Conservation (phyloP, 2,888 invertebrate species). For the Rotaria sp. region DNA sequence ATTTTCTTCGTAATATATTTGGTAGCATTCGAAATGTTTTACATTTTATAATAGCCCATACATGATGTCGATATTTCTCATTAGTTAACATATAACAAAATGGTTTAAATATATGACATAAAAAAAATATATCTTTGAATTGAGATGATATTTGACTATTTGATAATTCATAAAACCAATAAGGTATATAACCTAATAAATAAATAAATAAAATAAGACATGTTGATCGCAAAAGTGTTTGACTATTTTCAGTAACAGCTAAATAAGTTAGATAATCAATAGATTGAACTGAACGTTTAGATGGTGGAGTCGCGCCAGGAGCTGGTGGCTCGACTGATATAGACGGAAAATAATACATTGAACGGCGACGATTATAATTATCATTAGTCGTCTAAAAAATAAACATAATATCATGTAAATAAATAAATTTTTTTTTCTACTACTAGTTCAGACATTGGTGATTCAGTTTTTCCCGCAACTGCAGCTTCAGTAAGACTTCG, state of each 20-base stretch:
- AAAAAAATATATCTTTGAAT: neutral
- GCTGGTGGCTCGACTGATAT: neutral
- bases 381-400: neutral
- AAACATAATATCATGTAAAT: neutral
- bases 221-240: neutral
- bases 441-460: neutral
- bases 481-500: neutral
- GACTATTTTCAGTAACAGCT: neutral
- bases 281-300: neutral
- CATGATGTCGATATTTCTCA: neutral
- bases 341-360: neutral
- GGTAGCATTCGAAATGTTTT: slow-evolving; percentile 25
- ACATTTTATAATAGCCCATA: neutral
- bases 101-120: neutral
- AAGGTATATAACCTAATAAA: neutral
- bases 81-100: slow-evolving; percentile 20
- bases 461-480: neutral
- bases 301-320: neutral
- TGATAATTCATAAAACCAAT: neutral
- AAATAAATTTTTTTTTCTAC: neutral
- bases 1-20: neutral
- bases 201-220: neutral
- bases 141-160: neutral
- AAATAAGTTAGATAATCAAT: slow-evolving; percentile 5
- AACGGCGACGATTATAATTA: neutral